phyloP scores from a whole-genome alignment of 2,888 invertebrate genomes.

The Spilosoma lubricipeda region DNA sequence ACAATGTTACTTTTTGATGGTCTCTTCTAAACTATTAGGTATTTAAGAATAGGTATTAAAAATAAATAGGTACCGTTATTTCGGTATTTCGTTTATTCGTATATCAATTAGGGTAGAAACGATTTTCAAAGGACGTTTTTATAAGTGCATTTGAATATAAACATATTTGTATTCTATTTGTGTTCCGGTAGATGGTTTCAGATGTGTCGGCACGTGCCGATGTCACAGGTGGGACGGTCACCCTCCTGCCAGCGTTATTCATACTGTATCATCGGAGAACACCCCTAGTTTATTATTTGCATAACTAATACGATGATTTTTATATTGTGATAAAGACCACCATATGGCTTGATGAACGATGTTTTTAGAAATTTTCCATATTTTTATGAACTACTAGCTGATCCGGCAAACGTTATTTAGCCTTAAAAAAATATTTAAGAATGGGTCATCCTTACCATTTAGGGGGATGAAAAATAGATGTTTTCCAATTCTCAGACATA shows the following conservation, averaged over 20 bases:
- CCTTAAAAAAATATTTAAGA: no score
- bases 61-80: not conserved
- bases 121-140: slow-evolving; percentile 16
- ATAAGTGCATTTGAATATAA: not conserved
- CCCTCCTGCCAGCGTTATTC: slow-evolving; percentile 51
- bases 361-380: not conserved
- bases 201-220: slow-evolving; percentile 56
- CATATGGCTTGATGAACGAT: slow-evolving; percentile 63
- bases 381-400: no score
- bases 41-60: not conserved
- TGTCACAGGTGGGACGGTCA: slow-evolving; percentile 53
- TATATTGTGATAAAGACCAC: slow-evolving; percentile 66
- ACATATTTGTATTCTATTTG: slow-evolving; percentile 15
- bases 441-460: no score
- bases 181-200: slow-evolving; percentile 20
- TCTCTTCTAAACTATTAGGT: not conserved
- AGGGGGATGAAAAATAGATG: no score
- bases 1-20: not conserved
- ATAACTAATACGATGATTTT: slow-evolving; percentile 83
- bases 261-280: slow-evolving; percentile 51
- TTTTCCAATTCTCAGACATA: no score
- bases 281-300: slow-evolving; percentile 72
- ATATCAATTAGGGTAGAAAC: not conserved
- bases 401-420: no score
- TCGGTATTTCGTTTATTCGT: not conserved